Conservation (phyloP, 2,113 vertebrate genomes). For the Misgurnus mizolepis region DNA sequence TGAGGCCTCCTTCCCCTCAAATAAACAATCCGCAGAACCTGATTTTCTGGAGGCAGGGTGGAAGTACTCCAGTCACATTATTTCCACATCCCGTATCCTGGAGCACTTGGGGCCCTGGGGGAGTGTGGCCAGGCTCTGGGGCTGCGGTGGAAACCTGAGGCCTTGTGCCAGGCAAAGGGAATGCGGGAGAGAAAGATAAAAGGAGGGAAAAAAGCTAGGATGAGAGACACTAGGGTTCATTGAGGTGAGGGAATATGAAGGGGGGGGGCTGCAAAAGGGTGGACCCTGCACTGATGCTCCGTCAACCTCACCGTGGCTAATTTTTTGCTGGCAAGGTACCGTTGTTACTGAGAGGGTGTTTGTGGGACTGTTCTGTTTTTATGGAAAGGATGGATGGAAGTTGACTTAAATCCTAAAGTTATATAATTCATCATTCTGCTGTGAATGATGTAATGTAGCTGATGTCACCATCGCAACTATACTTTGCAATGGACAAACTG, state of each 20-base stretch:
- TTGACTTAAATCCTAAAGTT: slow-evolving; percentile 5
- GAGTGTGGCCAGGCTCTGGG: slow-evolving; percentile 64
- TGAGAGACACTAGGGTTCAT: slow-evolving; percentile 58
- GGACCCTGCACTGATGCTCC: slow-evolving; percentile 50
- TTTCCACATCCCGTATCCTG: slow-evolving; percentile 78
- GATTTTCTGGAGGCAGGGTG: slow-evolving; percentile 82
- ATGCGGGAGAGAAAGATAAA: slow-evolving; percentile 31
- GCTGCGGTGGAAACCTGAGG: slow-evolving; percentile 72
- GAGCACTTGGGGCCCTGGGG: slow-evolving; percentile 63
- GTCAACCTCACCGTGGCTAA: slow-evolving; percentile 26
- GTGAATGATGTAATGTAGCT: slow-evolving; percentile 48
- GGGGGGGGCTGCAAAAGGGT: slow-evolving; percentile 38
- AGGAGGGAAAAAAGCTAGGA: slow-evolving; percentile 58
- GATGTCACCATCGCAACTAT: slow-evolving; percentile 34
- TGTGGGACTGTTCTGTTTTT: not conserved
- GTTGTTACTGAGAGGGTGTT: not conserved
- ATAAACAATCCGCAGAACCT: slow-evolving; percentile 90
- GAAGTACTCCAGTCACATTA: slow-evolving; percentile 75
- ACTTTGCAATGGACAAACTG: slow-evolving; percentile 24
- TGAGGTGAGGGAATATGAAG: slow-evolving; percentile 33
- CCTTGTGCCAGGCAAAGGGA: slow-evolving; percentile 62
- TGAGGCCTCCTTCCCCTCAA: slow-evolving; percentile 85
- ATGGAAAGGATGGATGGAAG: slow-evolving; percentile 13
- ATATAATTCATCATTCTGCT: slow-evolving; percentile 22
- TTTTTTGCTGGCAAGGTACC: slow-evolving; percentile 13